Percentiles rank a stretch among this genome's conserved stretches.
These are phyloP conservation scores for Eudasyphora cyanicolor DNA, from an alignment of 2,888 invertebrate species.

Conservation along the genomic window DNA sequence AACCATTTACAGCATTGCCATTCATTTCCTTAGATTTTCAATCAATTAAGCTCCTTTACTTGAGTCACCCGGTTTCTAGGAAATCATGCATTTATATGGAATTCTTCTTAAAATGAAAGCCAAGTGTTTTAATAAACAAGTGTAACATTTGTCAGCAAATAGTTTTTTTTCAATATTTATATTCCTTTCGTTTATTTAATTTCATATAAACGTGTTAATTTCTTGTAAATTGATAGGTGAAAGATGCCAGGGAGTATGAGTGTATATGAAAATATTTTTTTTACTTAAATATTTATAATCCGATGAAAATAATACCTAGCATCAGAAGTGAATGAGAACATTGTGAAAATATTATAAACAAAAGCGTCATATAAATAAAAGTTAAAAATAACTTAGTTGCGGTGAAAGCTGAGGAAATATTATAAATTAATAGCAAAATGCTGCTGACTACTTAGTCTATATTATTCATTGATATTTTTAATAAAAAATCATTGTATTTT, in stretches of 20 bases:
- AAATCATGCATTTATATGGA: too few relatives aligned
- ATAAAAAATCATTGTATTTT: too few relatives aligned
- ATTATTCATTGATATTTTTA: not conserved
- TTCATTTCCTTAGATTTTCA: too few relatives aligned
- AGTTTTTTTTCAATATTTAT: not conserved
- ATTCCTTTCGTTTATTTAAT: not conserved
- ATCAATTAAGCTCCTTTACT: too few relatives aligned
- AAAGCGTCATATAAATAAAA: not conserved
- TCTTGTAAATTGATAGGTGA: slow-evolving; percentile 3
- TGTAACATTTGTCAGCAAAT: too few relatives aligned
- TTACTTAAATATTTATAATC: not conserved
- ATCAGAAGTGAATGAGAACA: slow-evolving; percentile 5
- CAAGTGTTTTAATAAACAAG: too few relatives aligned
- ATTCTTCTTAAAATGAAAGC: too few relatives aligned
- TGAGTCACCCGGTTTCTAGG: too few relatives aligned
- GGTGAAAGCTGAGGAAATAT: not conserved
- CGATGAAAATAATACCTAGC: not conserved
- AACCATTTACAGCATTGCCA: too few relatives aligned
- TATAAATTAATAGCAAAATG: not conserved
- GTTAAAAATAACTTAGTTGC: not conserved
- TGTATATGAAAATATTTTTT: not conserved
- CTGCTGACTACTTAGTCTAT: not conserved
- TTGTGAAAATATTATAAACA: not conserved
- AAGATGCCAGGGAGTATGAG: not conserved
- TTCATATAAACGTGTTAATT: slow-evolving; percentile 16